phyloP scores from a whole-genome alignment of 2,888 invertebrate species.

The Nebria salina region DNA sequence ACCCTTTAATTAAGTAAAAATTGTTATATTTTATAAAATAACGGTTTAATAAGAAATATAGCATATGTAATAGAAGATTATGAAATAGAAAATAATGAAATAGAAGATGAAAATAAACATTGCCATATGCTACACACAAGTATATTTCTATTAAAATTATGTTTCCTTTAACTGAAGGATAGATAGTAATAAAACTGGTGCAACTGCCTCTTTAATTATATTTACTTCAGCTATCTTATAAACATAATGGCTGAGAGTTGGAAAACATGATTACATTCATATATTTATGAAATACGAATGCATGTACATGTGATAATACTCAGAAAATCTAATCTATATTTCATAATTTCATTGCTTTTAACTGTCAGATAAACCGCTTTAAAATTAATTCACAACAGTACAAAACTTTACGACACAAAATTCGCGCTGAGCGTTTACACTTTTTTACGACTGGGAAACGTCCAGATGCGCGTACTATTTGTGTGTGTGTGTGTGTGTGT shows the following conservation, averaged over 20 bases:
- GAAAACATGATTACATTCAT: not conserved
- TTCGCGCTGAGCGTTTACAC: not conserved
- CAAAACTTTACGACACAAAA: not conserved
- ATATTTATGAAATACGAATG: not conserved
- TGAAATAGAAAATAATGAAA: too few species aligned
- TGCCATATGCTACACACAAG: too few species aligned
- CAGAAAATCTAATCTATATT: slow-evolving; percentile 4
- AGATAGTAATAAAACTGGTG: too few species aligned
- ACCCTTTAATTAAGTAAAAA: too few species aligned
- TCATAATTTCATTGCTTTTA: slow-evolving; percentile 4
- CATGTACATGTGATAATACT: not conserved
- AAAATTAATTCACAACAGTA: not conserved
- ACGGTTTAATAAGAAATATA: too few species aligned
- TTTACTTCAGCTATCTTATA: not conserved
- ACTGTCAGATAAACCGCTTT: not conserved
- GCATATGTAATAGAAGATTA: too few species aligned
- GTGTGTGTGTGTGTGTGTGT: not conserved
- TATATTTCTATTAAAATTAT: too few species aligned
- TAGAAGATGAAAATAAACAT: too few species aligned
- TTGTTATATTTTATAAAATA: too few species aligned
- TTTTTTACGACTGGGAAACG: not conserved
- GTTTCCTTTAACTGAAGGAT: too few species aligned
- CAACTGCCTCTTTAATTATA: too few species aligned
- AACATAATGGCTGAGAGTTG: not conserved
- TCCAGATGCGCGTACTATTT: not conserved